These are phyloP conservation scores for Drosophila setifemur DNA, from an alignment of 1,140 invertebrate genomes.

Conservation along the genomic window DNA sequence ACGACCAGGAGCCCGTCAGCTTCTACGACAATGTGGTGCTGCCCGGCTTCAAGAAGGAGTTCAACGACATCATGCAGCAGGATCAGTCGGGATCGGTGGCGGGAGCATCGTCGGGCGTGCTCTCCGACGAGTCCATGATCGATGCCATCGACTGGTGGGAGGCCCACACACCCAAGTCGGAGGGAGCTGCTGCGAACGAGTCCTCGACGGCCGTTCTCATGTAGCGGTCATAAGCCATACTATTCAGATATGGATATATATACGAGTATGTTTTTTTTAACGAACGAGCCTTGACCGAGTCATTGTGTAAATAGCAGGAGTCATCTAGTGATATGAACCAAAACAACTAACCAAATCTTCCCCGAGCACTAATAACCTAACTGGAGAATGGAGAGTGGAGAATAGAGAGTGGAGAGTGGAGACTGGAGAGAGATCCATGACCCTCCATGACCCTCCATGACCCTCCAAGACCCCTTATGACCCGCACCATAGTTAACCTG, in stretches of 20 bases:
- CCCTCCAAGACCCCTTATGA: no score
- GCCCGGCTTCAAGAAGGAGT: slow-evolving; percentile 76
- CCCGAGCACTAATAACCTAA: not conserved
- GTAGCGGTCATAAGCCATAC: no score
- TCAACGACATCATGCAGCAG: slow-evolving; percentile 74
- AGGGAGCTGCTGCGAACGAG: slow-evolving; percentile 46
- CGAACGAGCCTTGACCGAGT: slow-evolving; percentile 24
- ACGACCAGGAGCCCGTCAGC: slow-evolving; percentile 59
- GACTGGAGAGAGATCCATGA: no score
- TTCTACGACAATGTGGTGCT: slow-evolving; percentile 72
- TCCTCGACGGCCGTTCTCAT: no score
- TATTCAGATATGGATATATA: no score
- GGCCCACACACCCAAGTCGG: slow-evolving; percentile 81
- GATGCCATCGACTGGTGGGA: slow-evolving; percentile 84
- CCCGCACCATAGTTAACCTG: slow-evolving; percentile 5
- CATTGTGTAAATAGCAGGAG: slow-evolving; percentile 42
- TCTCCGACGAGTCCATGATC: slow-evolving; percentile 82
- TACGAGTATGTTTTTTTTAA: not conserved
- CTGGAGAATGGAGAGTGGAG: no score
- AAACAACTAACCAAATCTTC: slow-evolving; percentile 27
- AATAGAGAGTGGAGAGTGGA: no score
- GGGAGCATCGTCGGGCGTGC: slow-evolving; percentile 42
- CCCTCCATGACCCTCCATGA: no score
- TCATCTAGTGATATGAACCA: slow-evolving; percentile 61
- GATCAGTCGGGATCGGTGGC: slow-evolving; percentile 53